Percentiles rank a stretch among this genome's conserved stretches.
Evolutionary conservation across 2,888 invertebrate genomes (phyloP).

Genomic region (Stratiomys singularior): DNA sequence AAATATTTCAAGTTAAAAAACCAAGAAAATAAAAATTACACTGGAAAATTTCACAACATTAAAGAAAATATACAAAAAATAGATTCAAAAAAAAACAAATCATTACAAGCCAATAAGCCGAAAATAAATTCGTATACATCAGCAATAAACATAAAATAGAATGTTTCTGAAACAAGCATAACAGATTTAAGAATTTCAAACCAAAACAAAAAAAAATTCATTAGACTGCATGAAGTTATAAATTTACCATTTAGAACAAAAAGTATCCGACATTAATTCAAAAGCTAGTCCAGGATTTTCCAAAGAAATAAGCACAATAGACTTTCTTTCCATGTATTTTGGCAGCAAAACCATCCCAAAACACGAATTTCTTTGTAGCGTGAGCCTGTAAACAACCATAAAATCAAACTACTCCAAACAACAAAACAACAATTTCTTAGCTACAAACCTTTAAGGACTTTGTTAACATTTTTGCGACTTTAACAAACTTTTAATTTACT

Average conservation of each 20-base stretch:
- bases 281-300: neutral
- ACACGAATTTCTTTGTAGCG: neutral
- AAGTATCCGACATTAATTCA: neutral
- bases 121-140: conserved; percentile 50
- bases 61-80: conserved; percentile 31
- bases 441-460: neutral
- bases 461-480: neutral
- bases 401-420: neutral
- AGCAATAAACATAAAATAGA: conserved; percentile 48
- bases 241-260: conserved; percentile 29
- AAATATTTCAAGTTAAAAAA: neutral
- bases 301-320: neutral
- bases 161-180: conserved; percentile 24
- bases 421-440: neutral
- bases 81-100: neutral
- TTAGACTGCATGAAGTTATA: conserved; percentile 27
- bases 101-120: conserved; percentile 48
- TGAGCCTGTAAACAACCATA: neutral
- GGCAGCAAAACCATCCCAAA: too few species aligned
- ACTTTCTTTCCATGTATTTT: neutral
- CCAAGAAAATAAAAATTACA: conserved; percentile 13
- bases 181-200: conserved; percentile 29
- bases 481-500: neutral
- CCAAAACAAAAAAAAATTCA: conserved; percentile 2
- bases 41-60: conserved; percentile 13